These are phyloP conservation scores for Poeciliopsis prolifica DNA, from an alignment of 2,113 vertebrate species.

Conservation along the genomic window DNA sequence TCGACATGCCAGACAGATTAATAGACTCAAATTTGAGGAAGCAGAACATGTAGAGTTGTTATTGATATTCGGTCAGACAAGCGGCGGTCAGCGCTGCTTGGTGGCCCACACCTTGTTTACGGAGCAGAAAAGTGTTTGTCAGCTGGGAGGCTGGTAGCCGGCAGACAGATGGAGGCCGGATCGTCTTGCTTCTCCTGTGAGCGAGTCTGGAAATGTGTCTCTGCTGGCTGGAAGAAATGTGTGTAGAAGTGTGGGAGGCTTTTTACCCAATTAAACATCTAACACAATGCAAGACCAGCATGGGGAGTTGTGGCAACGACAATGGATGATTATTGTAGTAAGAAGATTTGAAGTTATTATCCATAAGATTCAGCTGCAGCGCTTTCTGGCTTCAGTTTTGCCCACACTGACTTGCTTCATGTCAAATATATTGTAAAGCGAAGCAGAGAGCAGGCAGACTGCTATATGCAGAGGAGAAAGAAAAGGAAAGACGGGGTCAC, in stretches of 20 bases:
- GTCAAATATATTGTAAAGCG: not conserved
- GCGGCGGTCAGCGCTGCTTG: slow-evolving; percentile 37
- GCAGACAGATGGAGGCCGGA: slow-evolving; percentile 55
- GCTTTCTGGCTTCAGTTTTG: slow-evolving; percentile 27
- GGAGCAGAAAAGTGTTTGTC: slow-evolving; percentile 47
- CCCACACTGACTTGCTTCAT: slow-evolving; percentile 5
- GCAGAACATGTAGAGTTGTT: slow-evolving; percentile 41
- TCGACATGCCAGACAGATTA: slow-evolving; percentile 22
- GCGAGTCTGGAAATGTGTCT: slow-evolving; percentile 38
- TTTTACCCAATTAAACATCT: slow-evolving; percentile 71
- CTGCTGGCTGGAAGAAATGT: slow-evolving; percentile 47
- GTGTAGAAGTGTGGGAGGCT: slow-evolving; percentile 56
- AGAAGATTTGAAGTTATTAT: slow-evolving; percentile 45
- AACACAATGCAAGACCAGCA: slow-evolving; percentile 66
- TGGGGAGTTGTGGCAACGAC: slow-evolving; percentile 41
- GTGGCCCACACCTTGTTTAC: slow-evolving; percentile 58
- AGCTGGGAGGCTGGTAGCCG: slow-evolving; percentile 15
- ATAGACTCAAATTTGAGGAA: slow-evolving; percentile 26
- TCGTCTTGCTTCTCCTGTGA: slow-evolving; percentile 8
- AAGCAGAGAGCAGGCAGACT: not conserved
- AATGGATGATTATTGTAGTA: slow-evolving; percentile 36
- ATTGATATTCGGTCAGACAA: slow-evolving; percentile 63
- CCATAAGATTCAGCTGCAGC: slow-evolving; percentile 46
- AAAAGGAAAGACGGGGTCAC: slow-evolving; percentile 54
- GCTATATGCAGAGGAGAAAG: slow-evolving; percentile 29